Evolutionary conservation across 2,113 vertebrate genomes (phyloP), one percentile per base, ranked within the genome.

Genomic region (Boleophthalmus pectinirostris): DNA sequence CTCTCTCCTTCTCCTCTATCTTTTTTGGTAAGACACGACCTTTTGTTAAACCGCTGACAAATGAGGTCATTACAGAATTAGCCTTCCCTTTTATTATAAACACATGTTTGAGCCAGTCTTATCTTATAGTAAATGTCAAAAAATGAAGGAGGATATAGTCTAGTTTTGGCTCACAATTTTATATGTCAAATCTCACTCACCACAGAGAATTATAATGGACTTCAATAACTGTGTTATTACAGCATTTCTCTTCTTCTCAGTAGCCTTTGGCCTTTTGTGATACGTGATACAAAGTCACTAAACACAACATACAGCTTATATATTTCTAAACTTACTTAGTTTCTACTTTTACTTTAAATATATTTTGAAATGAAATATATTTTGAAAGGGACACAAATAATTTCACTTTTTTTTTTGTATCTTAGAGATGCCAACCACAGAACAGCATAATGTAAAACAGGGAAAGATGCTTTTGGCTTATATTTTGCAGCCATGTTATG

Each of bases 41-140:
- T 53, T 60, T 75, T 73, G 51, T 72, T 75, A 68, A 83, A 73
- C 67, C 75, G 61, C 66, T 67, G 73, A 75, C 71, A 79, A 71
- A 70, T 12, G 51, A 74, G 64, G 54, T 64, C 75, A 73, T 77
- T 57, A 61, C 15, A 35, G n/a, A 11, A 3, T 63, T 70, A 68
- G 33, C 13, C 63, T 70, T 45, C 71, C 80, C 70, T 85, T 88
- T 70, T 68, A 38, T 68, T 68, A 56, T 75, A 75, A 35, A 43
- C 58, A 78, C 78, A 33, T 6, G 35, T 69, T 74, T 53, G 71
- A 66, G 20, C 51, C 33, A 33, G 72, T 61, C 56, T n/a, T n/a
- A 54, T 21, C 51, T 54, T 9, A 21, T 54, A 54, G n/a, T 54
- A 20, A 54, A 8, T n/a, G 51, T 21, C 18, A n/a, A 51, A 20